These are phyloP conservation scores for Coccyzus lansbergi DNA, from an alignment of 2,797 vertebrate genomes.

Conservation along the genomic window DNA sequence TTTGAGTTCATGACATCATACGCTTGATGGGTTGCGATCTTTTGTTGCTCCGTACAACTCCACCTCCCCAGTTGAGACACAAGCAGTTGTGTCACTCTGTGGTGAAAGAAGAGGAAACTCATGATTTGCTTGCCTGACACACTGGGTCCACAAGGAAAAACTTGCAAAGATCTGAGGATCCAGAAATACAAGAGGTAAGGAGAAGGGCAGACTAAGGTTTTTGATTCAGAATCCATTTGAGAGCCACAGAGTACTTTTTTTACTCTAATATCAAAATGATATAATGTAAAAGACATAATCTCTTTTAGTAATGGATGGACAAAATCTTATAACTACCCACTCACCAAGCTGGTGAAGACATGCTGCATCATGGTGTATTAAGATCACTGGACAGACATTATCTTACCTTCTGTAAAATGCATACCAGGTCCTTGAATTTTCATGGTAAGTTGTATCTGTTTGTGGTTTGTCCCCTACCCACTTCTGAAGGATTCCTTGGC, in stretches of 20 bases:
- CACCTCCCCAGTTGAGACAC: not conserved
- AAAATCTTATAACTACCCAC: not conserved
- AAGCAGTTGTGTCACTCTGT: not conserved
- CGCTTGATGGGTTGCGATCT: not conserved
- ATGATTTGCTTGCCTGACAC: not conserved
- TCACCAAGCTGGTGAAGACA: not conserved
- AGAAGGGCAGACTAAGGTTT: not conserved
- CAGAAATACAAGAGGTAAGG: not conserved
- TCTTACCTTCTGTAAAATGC: not conserved
- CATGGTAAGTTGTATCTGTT: not conserved
- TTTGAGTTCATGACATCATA: not conserved
- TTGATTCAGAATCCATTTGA: not conserved
- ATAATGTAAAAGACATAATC: not conserved
- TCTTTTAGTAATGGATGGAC: not conserved
- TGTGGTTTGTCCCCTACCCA: not conserved
- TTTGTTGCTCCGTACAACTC: not conserved
- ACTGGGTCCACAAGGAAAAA: not conserved
- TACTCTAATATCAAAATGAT: not conserved
- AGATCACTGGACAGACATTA: not conserved
- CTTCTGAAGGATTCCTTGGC: not conserved
- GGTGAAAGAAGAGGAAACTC: not conserved
- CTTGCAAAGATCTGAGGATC: not conserved
- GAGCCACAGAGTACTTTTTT: not conserved
- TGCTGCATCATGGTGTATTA: fast-evolving
- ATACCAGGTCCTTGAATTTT: not conserved